Evolutionary conservation across 2,888 invertebrate genomes (phyloP), one percentile per base, ranked within the genome.

Genomic region (Melipona beecheii): DNA sequence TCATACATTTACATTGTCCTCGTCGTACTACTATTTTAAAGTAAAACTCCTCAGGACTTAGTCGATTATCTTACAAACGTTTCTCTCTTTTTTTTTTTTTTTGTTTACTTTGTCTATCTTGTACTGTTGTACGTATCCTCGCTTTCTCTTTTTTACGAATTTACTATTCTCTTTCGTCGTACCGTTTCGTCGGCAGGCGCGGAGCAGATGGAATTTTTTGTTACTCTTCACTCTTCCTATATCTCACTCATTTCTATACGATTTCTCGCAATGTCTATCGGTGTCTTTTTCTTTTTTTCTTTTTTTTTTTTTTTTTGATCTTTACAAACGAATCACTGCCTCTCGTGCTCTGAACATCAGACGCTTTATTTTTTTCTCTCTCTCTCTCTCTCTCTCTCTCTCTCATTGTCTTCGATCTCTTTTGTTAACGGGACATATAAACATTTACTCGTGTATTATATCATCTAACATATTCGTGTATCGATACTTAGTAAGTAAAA

Each of bases 1-100:
- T 92, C 91, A 86, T 91, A 92, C 91, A 92, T 93, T 89, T 92
- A 92, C 90, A 91, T 91, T 87, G 89, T 89, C 91, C 91, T 92
- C 90, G 88, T 86, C 91, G 87, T 91, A 91, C 88, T 87, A 87
- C 88, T 90, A 91, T 82, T 86, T 83, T 83, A 85, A 90, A 89
- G 90, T 90, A 90, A 91, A 92, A 90, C 87, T 80, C 90, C 89
- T 90, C 91, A 89, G 87, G 89, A 92, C 89, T 90, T 90, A 90
- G 82, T 91, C 90, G 88, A 90, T 93, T 43, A 93, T 91, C 86
- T 92, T 92, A 92, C 91, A 92, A 91, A 92, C 89, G 83, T 89
- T 84, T 84, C 82, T 36, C 31, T 49, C n/a, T 62, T 9, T 9
- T 43, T 9, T 43, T 43, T 43, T 43, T 43, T 43, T 58, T 36